These are phyloP conservation scores for Diachasma alloeum DNA, from an alignment of 1,140 invertebrate species.

Conservation along the genomic window DNA sequence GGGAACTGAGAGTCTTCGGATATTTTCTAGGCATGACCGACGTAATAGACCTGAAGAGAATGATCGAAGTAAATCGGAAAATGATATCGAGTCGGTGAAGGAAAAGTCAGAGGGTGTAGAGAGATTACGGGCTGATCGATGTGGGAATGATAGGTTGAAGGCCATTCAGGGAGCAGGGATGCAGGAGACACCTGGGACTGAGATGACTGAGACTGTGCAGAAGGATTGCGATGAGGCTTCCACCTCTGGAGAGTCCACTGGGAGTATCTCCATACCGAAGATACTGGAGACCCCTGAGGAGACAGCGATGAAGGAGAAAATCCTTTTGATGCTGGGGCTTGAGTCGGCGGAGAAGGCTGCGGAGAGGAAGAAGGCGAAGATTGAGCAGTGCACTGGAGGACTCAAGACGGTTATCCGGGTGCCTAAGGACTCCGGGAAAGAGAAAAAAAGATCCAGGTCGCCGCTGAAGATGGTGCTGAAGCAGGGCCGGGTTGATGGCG, in stretches of 20 bases:
- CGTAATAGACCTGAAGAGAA: slow-evolving; percentile 33
- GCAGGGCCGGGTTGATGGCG: slow-evolving; percentile 72
- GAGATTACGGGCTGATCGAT: slow-evolving; percentile 27
- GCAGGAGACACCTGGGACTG: background rate
- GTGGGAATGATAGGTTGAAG: slow-evolving; percentile 36
- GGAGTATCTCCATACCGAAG: slow-evolving; percentile 43
- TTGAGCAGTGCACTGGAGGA: slow-evolving; percentile 74
- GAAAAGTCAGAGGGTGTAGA: slow-evolving; percentile 22
- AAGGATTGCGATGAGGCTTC: slow-evolving; percentile 65
- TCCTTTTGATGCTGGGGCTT: slow-evolving; percentile 60
- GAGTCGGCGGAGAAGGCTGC: slow-evolving; percentile 59
- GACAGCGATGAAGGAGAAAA: slow-evolving; percentile 61
- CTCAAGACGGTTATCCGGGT: slow-evolving; percentile 83
- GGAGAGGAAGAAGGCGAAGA: slow-evolving; percentile 51
- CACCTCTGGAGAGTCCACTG: slow-evolving; percentile 61
- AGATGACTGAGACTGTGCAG: slow-evolving; percentile 59
- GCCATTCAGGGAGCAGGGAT: slow-evolving; percentile 24
- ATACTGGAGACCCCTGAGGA: slow-evolving; percentile 67
- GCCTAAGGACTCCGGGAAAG: slow-evolving; percentile 62
- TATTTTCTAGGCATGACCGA: slow-evolving; percentile 41
- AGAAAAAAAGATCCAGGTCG: slow-evolving; percentile 71
- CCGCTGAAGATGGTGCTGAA: slow-evolving; percentile 83
- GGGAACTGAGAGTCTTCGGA: slow-evolving; percentile 38
- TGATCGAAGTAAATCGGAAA: slow-evolving; percentile 60
- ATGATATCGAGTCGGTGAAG: slow-evolving; percentile 45